phyloP scores from a whole-genome alignment of 2,113 vertebrate species.

The Fulica atra region DNA sequence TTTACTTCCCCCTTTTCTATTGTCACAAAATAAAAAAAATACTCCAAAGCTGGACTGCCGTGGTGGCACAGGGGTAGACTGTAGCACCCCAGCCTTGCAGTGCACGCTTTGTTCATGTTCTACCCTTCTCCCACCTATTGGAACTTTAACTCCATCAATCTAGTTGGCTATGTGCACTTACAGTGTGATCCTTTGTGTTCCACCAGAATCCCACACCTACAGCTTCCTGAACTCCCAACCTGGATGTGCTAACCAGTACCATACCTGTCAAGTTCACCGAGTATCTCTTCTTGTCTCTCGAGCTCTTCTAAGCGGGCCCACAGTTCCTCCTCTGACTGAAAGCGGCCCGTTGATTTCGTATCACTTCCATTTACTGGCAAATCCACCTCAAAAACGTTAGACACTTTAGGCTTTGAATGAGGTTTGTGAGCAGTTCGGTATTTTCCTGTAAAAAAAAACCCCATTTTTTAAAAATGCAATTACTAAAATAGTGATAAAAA shows the following conservation, averaged over 20 bases:
- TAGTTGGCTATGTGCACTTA: neutral
- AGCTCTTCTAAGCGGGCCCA: conserved; percentile 93
- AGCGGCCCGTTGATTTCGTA: conserved; percentile 42
- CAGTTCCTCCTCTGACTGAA: conserved; percentile 84
- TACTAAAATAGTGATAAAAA: neutral
- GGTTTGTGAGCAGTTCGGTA: conserved; percentile 88
- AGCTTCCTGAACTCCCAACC: neutral
- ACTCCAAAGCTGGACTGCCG: neutral
- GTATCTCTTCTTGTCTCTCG: conserved; percentile 85
- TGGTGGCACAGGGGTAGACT: neutral
- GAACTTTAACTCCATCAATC: neutral
- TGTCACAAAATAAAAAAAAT: neutral
- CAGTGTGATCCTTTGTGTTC: neutral
- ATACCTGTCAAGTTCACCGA: conserved; percentile 87
- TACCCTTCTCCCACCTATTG: neutral
- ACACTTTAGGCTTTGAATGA: conserved; percentile 89
- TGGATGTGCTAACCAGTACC: neutral
- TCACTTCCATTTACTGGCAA: conserved; percentile 68
- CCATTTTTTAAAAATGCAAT: neutral
- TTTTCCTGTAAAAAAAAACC: conserved; percentile 77
- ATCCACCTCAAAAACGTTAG: conserved; percentile 75
- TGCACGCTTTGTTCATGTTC: neutral
- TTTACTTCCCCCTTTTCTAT: neutral
- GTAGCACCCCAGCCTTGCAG: neutral
- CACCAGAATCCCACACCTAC: neutral